A percentile compares a stretch with the other conserved stretches of the same genome.
These are phyloP conservation scores for Leptinotarsa juncta DNA, from an alignment of 2,888 invertebrate genomes.

Conservation along the genomic window DNA sequence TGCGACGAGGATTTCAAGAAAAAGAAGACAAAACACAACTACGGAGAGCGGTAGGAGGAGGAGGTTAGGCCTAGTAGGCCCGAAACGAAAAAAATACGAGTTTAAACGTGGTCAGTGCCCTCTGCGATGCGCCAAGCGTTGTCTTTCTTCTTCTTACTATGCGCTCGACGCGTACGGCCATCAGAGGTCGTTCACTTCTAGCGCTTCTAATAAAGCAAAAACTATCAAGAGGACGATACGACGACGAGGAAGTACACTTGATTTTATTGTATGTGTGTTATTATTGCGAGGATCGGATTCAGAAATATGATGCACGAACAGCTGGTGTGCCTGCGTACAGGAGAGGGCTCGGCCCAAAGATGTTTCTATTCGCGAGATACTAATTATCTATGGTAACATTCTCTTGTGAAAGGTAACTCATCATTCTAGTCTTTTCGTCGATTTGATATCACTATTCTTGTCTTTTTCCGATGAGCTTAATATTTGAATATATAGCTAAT, in stretches of 20 bases:
- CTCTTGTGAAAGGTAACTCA: too few relatives aligned
- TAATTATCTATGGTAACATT: too few relatives aligned
- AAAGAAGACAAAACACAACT: neutral
- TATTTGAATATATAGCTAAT: too few relatives aligned
- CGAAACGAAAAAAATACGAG: conserved; percentile 37
- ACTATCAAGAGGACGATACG: neutral
- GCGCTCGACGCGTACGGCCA: conserved; percentile 40
- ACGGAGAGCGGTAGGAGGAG: neutral
- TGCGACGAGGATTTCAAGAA: neutral
- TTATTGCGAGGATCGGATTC: conserved; percentile 9
- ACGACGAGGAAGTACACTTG: conserved; percentile 1
- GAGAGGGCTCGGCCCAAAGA: neutral
- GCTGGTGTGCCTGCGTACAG: conserved; percentile 1
- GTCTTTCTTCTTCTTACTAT: neutral
- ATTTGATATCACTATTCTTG: too few relatives aligned
- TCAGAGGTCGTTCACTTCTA: conserved; percentile 52
- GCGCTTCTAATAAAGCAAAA: conserved; percentile 41
- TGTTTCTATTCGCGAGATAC: neutral
- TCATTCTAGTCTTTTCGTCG: too few relatives aligned
- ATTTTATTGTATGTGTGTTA: conserved; percentile 25
- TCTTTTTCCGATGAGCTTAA: too few relatives aligned
- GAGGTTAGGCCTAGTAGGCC: conserved; percentile 23
- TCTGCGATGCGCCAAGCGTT: conserved; percentile 30
- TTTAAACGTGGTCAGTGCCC: conserved; percentile 44
- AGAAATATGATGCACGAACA: conserved; percentile 2